Evolutionary conservation across 1,140 invertebrate genomes (phyloP), one percentile per base, ranked within the genome.

Genomic region (Brevipalpus yothersi): DNA sequence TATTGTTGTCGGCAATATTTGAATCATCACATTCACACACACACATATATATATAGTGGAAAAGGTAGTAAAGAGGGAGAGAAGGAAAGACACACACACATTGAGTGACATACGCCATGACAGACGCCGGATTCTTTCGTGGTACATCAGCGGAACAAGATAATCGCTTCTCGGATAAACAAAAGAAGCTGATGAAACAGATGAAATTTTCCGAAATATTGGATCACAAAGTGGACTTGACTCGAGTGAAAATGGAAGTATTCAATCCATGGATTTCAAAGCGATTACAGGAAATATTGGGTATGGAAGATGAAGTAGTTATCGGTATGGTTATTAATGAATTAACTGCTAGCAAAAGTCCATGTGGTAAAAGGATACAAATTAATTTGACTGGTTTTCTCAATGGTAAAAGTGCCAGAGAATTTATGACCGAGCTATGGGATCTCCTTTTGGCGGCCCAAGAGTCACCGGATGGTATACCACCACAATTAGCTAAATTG

Each of bases 301-400:
- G 86, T 80, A 66, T 69, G 45, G 94, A 99, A 74, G 95, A 99
- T 74, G 91, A 95, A 72, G 93, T 99, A 15, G 82, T 99, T 53
- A 84, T 94, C 61, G 92, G 97, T 73, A 98, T 94, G 80, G 89
- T 98, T 61, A 92, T 94, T 75, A 96, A 95, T 74, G 93, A 97
- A 75, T 76, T 99, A 31, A 93, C 98, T 73, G 75, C 67, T 55
- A 84, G 87, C 69, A 88, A 87, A 79, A 10, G 73, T 75, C 89
- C 93, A 21, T 92, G 97, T 77, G 91, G 91, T 45, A 90, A 91
- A 72, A 87, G 93, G 72, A 96, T 99, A 82, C 94, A 98, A 78
- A 98, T 99, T 67, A 98, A 97, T 74, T 75, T 99, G 67, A 98
- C 94, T 43, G 95, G 95, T 12, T 99, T 99, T 73, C 74, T 99